These are phyloP conservation scores for Heterocephalus glaber DNA, from an alignment of 2,113 vertebrate genomes.

Conservation along the genomic window DNA sequence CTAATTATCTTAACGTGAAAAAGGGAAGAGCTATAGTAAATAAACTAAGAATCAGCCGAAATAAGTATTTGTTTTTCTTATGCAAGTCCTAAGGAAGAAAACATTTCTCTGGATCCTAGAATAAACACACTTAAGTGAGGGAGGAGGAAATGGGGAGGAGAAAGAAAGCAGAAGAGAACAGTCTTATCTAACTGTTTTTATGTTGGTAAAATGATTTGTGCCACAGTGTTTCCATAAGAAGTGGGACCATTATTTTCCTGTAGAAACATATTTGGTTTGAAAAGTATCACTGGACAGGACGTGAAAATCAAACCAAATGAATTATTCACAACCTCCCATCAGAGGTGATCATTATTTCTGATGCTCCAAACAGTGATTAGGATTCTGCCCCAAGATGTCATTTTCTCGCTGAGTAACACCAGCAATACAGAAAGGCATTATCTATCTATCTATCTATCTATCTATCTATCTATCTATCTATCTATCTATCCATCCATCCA, in stretches of 20 bases:
- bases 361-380: constrained; percentile 89
- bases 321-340: constrained; percentile 89
- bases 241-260: constrained; percentile 89
- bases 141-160: constrained; percentile 34
- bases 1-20: constrained; percentile 63
- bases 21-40: constrained; percentile 11
- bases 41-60: constrained; percentile 44
- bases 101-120: constrained; percentile 71
- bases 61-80: constrained; percentile 55
- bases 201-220: constrained; percentile 89
- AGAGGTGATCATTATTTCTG: constrained; percentile 90
- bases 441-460: constrained; percentile 76
- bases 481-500: no score
- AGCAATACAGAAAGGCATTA: constrained; percentile 73
- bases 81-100: constrained; percentile 69
- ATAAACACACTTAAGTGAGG: constrained; percentile 57
- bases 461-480: constrained; percentile 74
- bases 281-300: constrained; percentile 88
- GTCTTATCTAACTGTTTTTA: constrained; percentile 87
- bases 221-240: constrained; percentile 89
- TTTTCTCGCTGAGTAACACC: constrained; percentile 84
- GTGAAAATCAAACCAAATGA: constrained; percentile 88
- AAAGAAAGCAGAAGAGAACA: constrained; percentile 82
- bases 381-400: constrained; percentile 86
- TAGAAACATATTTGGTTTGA: constrained; percentile 89